These are phyloP conservation scores for Venturia canescens DNA, from an alignment of 1,140 invertebrate species.

Conservation along the genomic window DNA sequence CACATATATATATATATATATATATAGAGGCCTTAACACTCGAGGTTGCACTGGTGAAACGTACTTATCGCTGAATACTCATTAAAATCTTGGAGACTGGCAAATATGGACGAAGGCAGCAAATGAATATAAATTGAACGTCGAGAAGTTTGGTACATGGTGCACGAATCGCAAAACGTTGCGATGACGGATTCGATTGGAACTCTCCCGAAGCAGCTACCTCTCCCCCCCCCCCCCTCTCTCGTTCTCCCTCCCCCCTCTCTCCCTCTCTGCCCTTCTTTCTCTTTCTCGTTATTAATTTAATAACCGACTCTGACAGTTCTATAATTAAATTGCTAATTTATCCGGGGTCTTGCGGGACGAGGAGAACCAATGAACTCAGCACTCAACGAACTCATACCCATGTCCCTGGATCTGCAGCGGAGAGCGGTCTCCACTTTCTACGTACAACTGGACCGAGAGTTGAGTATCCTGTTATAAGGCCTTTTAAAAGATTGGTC, in stretches of 20 bases:
- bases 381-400: background rate
- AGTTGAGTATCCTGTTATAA: background rate
- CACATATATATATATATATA: background rate
- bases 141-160: slow-evolving; percentile 57
- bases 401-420: background rate
- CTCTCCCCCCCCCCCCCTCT: slow-evolving; percentile 59
- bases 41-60: background rate
- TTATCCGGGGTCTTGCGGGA: slow-evolving; percentile 67
- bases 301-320: slow-evolving; percentile 75
- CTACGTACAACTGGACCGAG: slow-evolving; percentile 15
- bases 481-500: slow-evolving; percentile 63
- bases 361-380: slow-evolving; percentile 19
- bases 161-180: slow-evolving; percentile 60
- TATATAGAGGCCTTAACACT: background rate
- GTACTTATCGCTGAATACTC: slow-evolving; percentile 22
- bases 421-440: background rate
- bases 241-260: slow-evolving; percentile 67
- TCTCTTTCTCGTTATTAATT: slow-evolving; percentile 75
- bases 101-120: slow-evolving; percentile 18
- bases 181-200: slow-evolving; percentile 63
- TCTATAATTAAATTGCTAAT: slow-evolving; percentile 78
- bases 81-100: slow-evolving; percentile 21
- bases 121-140: slow-evolving; percentile 46
- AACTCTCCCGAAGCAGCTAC: slow-evolving; percentile 45
- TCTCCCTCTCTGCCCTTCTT: too few species aligned